Evolutionary conservation across 2,797 vertebrate species (phyloP).

Genomic region (Podarcis lilfordi): DNA sequence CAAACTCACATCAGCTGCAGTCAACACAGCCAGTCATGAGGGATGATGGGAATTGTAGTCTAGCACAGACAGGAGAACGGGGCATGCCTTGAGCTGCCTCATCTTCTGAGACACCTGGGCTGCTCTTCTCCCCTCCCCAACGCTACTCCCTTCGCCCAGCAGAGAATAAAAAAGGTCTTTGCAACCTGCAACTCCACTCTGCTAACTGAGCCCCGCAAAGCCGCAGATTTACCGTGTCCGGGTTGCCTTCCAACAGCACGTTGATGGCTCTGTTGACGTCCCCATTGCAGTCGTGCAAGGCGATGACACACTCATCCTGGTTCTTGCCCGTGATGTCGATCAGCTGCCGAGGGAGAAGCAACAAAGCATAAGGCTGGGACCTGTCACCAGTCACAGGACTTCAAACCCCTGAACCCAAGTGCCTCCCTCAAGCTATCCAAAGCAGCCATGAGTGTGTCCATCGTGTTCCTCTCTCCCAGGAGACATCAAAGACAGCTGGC

Average conservation of each 20-base stretch:
- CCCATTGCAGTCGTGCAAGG: conserved; percentile 97
- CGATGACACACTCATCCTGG: conserved; percentile 99
- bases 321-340: conserved; percentile 99
- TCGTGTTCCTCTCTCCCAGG: neutral
- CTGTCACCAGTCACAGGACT: neutral
- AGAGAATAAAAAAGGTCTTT: neutral
- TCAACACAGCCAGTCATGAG: neutral
- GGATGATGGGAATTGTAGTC: neutral
- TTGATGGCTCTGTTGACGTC: conserved; percentile 99
- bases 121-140: too few species aligned
- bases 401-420: neutral
- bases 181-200: neutral
- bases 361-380: accelerated
- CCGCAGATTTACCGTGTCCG: conserved; percentile 89
- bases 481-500: neutral
- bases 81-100: neutral
- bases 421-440: neutral
- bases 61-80: neutral
- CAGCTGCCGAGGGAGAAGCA: conserved; percentile 79
- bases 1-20: too few species aligned
- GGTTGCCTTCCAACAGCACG: conserved; percentile 96
- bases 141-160: neutral
- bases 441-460: too few species aligned
- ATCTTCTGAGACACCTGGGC: neutral
- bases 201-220: conserved; percentile 37